Evolutionary conservation across 2,888 invertebrate genomes (phyloP).

Genomic region (Micropterix aruncella): DNA sequence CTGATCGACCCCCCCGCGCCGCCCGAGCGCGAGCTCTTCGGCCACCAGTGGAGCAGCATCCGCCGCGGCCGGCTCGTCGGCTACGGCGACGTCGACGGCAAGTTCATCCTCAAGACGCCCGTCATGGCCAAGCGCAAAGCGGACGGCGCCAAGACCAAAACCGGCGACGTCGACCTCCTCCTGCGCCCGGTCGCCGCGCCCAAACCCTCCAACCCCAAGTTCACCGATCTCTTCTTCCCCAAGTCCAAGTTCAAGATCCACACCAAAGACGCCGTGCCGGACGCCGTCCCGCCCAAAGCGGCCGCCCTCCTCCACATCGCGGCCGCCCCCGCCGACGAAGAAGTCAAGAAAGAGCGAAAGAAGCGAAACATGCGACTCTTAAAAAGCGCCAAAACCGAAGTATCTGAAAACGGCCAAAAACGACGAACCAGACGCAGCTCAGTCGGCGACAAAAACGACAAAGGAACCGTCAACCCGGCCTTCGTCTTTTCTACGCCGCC

Average conservation of each 20-base stretch:
- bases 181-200: slow-evolving; percentile 26
- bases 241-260: slow-evolving; percentile 24
- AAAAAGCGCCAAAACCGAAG: slow-evolving; percentile 20
- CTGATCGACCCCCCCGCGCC: slow-evolving; percentile 8
- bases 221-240: slow-evolving; percentile 33
- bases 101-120: slow-evolving; percentile 32
- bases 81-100: slow-evolving; percentile 33
- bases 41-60: slow-evolving; percentile 24
- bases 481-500: slow-evolving; percentile 38
- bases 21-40: slow-evolving; percentile 16
- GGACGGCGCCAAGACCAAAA: slow-evolving; percentile 24
- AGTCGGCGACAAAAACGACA: slow-evolving; percentile 27
- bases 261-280: slow-evolving; percentile 27
- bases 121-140: slow-evolving; percentile 30
- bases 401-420: slow-evolving; percentile 11
- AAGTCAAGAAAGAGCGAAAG: slow-evolving; percentile 20
- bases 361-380: slow-evolving; percentile 18
- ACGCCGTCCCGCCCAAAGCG: slow-evolving; percentile 44
- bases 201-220: slow-evolving; percentile 31
- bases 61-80: slow-evolving; percentile 21
- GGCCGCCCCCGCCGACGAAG: slow-evolving; percentile 15
- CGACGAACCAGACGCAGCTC: slow-evolving; percentile 29
- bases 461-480: slow-evolving; percentile 28
- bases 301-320: slow-evolving; percentile 46
- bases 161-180: slow-evolving; percentile 30